Evolutionary conservation across 92 coral and sea anemone species (phyloP), one percentile per base, ranked within the genome.

Genomic region (Epizoanthus stellaris): DNA sequence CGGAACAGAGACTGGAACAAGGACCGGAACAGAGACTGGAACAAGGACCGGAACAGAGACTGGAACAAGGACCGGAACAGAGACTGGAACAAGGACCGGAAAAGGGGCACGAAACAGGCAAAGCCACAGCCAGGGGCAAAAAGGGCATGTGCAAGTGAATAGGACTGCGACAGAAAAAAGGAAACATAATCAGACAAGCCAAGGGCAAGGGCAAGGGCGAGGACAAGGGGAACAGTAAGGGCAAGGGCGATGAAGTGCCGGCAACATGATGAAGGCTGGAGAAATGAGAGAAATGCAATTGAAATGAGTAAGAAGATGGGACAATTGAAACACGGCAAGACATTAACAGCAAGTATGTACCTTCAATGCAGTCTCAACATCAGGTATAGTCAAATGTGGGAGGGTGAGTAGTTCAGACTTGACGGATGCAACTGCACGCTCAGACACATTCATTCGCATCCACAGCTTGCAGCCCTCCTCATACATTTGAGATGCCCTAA

Each of bases 361-460:
- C 98, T 91, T 92, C 20, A 94, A 82, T 54, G 80, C 81, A 15
- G 75, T 42, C 79, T 94, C 98, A 6, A 94, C 76, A 74, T 94
- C 98, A 62, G 98, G 98, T 45, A 94, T 84, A 34, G 91, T 75
- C 60, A 94, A 72, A 69, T 92, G 95, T 34, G 98, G 98, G 25
- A 90, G 75, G 58, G 87, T 88, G 43, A 94, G 90, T 6, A 85
- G 80, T 10, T 95, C 98, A 54, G 95, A 88, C 60, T 88, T 82
- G 49, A 94, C 80, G 82, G 94, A 89, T 9, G 91, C 90, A 3
- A 92, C 93, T 23, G 95, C 93, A 85, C 93, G 90, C 70, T 94
- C 95, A 15, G 86, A 90, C 63, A 92, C 90, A 39, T 93, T 73
- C 75, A 94, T 88, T 1, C 98, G 93, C 84, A 93, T 92, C 98